A percentile compares a stretch with the other conserved stretches of the same genome.
Evolutionary conservation across 2,797 vertebrate species (phyloP).

Genomic region (Agapornis canus): DNA sequence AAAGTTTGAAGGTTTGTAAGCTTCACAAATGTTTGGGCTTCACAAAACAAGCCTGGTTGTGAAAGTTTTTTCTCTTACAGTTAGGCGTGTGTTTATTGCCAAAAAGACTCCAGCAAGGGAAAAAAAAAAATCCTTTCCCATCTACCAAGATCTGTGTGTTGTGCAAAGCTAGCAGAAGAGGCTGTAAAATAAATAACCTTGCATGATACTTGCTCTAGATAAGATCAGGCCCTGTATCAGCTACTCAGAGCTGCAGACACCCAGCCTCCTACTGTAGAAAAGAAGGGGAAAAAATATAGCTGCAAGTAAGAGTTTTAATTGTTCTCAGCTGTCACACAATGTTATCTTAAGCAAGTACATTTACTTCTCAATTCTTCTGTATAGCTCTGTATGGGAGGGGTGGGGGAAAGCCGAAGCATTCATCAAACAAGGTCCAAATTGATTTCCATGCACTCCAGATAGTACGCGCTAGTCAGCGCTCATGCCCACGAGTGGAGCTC

Average conservation of each 20-base stretch:
- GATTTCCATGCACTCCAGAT: background rate
- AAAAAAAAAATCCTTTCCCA: background rate
- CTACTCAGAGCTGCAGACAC: conserved; percentile 4
- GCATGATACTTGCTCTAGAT: background rate
- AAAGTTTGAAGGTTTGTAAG: conserved; percentile 67
- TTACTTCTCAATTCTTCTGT: conserved; percentile 17
- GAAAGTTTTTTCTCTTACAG: conserved; percentile 58
- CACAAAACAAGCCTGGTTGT: conserved; percentile 64
- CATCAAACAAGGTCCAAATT: conserved; percentile 19
- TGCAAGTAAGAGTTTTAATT: conserved; percentile 44
- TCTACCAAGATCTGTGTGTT: background rate
- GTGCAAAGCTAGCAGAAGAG: conserved; percentile 31
- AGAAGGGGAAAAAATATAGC: background rate
- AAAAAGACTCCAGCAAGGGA: conserved; percentile 28
- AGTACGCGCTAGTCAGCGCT: background rate
- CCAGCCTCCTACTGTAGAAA: background rate
- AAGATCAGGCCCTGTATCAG: conserved; percentile 12
- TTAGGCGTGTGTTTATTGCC: conserved; percentile 54
- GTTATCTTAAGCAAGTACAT: conserved; percentile 4
- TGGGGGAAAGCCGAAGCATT: background rate
- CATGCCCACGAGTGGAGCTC: background rate
- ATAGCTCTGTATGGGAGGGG: background rate
- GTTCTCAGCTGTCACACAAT: conserved; percentile 39
- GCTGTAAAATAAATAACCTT: conserved; percentile 51
- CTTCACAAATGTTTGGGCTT: conserved; percentile 68